Conservation (phyloP, 2,888 invertebrate genomes). For the Chromoteleia sp. region DNA sequence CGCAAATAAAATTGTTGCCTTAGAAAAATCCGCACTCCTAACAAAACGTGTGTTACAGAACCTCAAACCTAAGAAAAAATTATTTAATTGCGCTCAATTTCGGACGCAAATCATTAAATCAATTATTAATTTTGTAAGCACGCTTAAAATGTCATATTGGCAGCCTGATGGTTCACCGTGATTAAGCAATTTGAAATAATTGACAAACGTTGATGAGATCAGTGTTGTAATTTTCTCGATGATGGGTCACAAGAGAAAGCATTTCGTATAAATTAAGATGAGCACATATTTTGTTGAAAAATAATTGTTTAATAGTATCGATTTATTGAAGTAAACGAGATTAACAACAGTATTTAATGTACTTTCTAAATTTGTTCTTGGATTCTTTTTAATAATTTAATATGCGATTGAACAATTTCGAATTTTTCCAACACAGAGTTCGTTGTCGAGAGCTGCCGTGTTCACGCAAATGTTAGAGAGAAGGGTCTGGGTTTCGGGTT, state of each 20-base stretch:
- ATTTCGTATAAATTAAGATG: slow-evolving; percentile 31
- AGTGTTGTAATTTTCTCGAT: slow-evolving; percentile 25
- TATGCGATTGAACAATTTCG: slow-evolving; percentile 43
- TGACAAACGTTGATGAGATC: slow-evolving; percentile 45
- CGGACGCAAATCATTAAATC: slow-evolving; percentile 4
- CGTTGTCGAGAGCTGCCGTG: slow-evolving; percentile 83
- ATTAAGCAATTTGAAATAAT: slow-evolving; percentile 44
- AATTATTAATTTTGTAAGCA: slow-evolving; percentile 46
- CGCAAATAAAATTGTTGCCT: slow-evolving; percentile 47
- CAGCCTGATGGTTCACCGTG: slow-evolving; percentile 60
- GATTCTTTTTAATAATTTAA: slow-evolving; percentile 13
- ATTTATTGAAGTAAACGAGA: slow-evolving; percentile 51
- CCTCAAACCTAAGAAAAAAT: slow-evolving; percentile 47
- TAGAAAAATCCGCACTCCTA: slow-evolving; percentile 50
- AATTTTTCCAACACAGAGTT: slow-evolving; percentile 70
- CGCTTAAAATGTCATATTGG: slow-evolving; percentile 55
- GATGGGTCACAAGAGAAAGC: slow-evolving; percentile 29
- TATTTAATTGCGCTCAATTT: slow-evolving; percentile 28
- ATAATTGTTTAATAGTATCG: slow-evolving; percentile 54
- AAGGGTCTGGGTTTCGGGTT: slow-evolving; percentile 87
- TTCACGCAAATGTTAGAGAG: slow-evolving; percentile 86
- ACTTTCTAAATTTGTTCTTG: slow-evolving; percentile 46
- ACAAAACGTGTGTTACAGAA: slow-evolving; percentile 50
- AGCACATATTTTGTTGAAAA: slow-evolving; percentile 59
- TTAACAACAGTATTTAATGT: slow-evolving; percentile 46